A percentile compares a stretch with the other conserved stretches of the same genome.
These are phyloP conservation scores for Elegia similella DNA, from an alignment of 2,888 invertebrate species.

Conservation along the genomic window DNA sequence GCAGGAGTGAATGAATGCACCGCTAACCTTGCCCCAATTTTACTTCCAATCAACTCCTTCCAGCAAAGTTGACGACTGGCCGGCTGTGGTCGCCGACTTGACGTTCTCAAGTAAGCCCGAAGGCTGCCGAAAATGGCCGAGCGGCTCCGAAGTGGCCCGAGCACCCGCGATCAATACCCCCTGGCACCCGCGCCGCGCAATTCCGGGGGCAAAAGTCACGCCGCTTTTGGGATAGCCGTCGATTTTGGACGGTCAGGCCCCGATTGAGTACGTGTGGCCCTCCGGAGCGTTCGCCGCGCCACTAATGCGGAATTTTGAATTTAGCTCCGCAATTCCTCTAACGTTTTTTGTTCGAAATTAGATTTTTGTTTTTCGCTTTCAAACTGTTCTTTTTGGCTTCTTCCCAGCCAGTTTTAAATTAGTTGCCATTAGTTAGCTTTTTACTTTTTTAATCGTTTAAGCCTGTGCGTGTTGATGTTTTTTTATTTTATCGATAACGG, in stretches of 20 bases:
- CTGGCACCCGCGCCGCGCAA: conserved; percentile 67
- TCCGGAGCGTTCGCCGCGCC: conserved; percentile 27
- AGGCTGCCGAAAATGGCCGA: conserved; percentile 64
- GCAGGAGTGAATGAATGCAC: conserved; percentile 43
- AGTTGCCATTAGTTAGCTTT: conserved; percentile 5
- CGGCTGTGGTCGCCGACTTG: conserved; percentile 47
- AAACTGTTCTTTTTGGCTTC: conserved; percentile 16
- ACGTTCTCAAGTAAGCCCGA: conserved; percentile 69
- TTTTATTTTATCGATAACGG: conserved; percentile 1
- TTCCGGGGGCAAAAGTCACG: conserved; percentile 78
- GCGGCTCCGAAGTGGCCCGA: conserved; percentile 63
- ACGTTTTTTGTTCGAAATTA: conserved; percentile 24
- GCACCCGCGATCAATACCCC: conserved; percentile 71
- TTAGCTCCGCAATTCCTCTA: conserved; percentile 27
- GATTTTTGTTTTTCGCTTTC: conserved; percentile 26
- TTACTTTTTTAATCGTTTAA: conserved; percentile 1
- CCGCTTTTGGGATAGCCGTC: conserved; percentile 67
- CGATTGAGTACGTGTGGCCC: conserved; percentile 48
- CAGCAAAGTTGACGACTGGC: conserved; percentile 59
- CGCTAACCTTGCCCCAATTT: conserved; percentile 76
- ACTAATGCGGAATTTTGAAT: conserved; percentile 48
- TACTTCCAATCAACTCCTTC: conserved; percentile 71
- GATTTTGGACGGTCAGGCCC: conserved; percentile 67
- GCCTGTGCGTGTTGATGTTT: conserved; percentile 2
- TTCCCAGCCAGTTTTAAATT: conserved; percentile 10